Percentiles rank a stretch among this genome's conserved stretches.
Conservation (phyloP, 2,113 vertebrate genomes). For the Clarias batrachus region DNA sequence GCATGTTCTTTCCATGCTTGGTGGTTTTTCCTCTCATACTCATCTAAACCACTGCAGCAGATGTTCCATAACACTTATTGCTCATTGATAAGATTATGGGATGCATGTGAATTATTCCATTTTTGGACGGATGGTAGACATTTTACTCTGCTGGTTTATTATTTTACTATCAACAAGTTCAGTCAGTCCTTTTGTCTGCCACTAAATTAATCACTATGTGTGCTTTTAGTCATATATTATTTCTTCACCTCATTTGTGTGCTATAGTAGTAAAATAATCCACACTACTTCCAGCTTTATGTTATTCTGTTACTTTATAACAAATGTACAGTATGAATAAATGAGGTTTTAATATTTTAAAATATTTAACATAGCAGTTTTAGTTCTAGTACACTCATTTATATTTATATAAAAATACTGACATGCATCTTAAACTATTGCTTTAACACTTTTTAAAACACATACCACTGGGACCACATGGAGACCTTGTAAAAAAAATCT, state of each 20-base stretch:
- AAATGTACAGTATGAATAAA: background rate
- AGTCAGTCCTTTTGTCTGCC: background rate
- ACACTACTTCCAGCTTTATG: background rate
- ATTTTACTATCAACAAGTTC: too few species aligned
- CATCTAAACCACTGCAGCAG: too few species aligned
- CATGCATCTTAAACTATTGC: background rate
- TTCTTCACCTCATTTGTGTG: background rate
- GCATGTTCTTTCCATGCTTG: too few species aligned
- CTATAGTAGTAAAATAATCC: background rate
- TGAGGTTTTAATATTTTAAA: background rate
- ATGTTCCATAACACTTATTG: background rate
- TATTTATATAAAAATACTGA: background rate
- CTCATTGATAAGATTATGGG: background rate
- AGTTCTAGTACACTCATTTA: background rate
- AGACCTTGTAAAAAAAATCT: too few species aligned
- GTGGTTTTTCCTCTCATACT: too few species aligned
- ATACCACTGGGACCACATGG: background rate
- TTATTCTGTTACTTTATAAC: background rate
- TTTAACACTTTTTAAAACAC: background rate
- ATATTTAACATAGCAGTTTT: too few species aligned
- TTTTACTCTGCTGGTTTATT: too few species aligned
- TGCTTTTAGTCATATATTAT: background rate
- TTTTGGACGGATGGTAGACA: background rate
- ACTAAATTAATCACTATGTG: background rate
- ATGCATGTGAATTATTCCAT: background rate